Evolutionary conservation across 1,140 invertebrate species (phyloP).

Genomic region (Nebria ingens): DNA sequence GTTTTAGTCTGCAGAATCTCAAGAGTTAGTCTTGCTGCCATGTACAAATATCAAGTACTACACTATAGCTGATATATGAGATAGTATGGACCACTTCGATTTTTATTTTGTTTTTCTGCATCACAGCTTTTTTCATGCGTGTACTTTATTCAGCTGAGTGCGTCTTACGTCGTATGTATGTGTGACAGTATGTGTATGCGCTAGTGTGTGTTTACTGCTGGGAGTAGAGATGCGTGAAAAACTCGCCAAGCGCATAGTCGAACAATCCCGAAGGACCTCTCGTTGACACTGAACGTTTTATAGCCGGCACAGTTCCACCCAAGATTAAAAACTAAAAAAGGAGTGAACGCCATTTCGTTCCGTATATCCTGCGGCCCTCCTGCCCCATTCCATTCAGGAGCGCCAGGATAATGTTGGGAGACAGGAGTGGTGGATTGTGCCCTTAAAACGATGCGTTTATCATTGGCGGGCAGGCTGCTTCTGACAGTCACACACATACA

Average conservation of each 20-base stretch:
- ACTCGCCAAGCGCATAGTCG: not conserved
- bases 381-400: too few relatives aligned
- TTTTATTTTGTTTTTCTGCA: too few relatives aligned
- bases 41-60: too few relatives aligned
- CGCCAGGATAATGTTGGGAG: not conserved
- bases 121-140: too few relatives aligned
- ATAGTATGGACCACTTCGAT: too few relatives aligned
- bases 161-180: too few relatives aligned
- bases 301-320: not conserved
- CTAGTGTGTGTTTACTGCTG: not conserved
- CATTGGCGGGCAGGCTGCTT: not conserved
- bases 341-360: not conserved
- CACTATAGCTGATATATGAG: too few relatives aligned
- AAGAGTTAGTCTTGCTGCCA: too few relatives aligned
- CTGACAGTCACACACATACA: not conserved
- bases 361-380: not conserved
- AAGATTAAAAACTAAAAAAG: not conserved
- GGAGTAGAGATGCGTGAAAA: not conserved
- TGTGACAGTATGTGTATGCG: too few relatives aligned
- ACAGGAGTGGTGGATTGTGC: not conserved
- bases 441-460: conserved; percentile 7
- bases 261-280: not conserved
- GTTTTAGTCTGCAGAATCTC: not conserved
- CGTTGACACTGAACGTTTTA: not conserved
- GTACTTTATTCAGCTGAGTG: too few relatives aligned